Percentiles rank a stretch among this genome's conserved stretches.
Conservation (phyloP, 2,888 invertebrate species). For the Zaprionus bogoriensis region DNA sequence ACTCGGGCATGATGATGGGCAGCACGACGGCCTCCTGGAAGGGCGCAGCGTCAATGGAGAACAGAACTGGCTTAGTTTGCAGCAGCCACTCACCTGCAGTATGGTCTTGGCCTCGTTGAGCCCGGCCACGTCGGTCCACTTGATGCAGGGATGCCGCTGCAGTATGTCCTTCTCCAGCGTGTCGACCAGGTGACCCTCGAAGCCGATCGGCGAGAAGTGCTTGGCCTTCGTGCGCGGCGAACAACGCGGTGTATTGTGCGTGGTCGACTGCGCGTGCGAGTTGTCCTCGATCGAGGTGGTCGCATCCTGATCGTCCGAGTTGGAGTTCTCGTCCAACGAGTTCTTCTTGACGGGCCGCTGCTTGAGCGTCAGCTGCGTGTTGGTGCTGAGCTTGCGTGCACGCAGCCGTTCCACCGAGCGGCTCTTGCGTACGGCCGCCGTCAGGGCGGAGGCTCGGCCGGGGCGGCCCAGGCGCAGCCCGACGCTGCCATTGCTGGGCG, state of each 20-base stretch:
- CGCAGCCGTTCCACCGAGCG: conserved; percentile 82
- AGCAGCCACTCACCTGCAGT: conserved; percentile 83
- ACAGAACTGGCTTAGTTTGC: not conserved
- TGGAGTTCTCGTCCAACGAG: conserved; percentile 83
- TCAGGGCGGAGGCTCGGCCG: conserved; percentile 69
- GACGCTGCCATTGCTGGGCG: conserved; percentile 10
- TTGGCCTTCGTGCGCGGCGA: conserved; percentile 81
- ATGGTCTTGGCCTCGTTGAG: conserved; percentile 90
- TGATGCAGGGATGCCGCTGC: conserved; percentile 91
- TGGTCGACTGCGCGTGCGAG: conserved; percentile 69
- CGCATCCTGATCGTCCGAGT: conserved; percentile 83
- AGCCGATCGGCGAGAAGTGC: conserved; percentile 85
- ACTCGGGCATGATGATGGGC: conserved; percentile 93
- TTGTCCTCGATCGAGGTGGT: conserved; percentile 83
- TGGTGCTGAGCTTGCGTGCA: conserved; percentile 81
- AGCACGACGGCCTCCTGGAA: conserved; percentile 91
- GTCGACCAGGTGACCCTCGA: conserved; percentile 90
- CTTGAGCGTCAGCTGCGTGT: conserved; percentile 83
- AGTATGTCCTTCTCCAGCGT: conserved; percentile 93
- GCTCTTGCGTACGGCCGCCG: conserved; percentile 81
- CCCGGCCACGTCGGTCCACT: conserved; percentile 91
- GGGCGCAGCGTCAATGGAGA: not conserved
- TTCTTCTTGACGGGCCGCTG: conserved; percentile 80
- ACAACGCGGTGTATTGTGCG: conserved; percentile 79
- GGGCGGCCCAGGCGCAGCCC: conserved; percentile 71